Evolutionary conservation across 2,888 invertebrate genomes (phyloP), one percentile per base, ranked within the genome.

Genomic region (Orthonevra nobilis): DNA sequence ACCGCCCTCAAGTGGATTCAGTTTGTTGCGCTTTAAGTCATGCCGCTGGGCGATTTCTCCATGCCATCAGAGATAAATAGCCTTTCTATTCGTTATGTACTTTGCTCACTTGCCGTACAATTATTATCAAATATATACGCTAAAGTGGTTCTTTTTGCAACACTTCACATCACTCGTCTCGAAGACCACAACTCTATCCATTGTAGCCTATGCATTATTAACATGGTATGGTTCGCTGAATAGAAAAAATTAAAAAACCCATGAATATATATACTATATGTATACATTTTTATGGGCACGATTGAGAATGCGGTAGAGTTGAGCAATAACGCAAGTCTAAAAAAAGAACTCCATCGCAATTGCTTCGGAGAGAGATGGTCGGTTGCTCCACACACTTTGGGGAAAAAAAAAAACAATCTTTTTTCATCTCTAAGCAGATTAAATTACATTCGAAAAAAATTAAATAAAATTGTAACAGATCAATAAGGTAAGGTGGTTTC

Each of bases 291-390:
- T 44, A 50, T 34, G 42, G 44, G 10, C 32, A 42, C 40, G 54
- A 74, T 68, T 48, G 38, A 14, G 50, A 60, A 26, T 52, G 48
- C 52, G 23, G 52, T 20, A 46, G 32, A 68, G 74, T 74, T 68
- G 36, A 48, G 69, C 74, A 74, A 74, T 74, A 68, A 63, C 32
- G 64, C 52, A 46, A 64, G 70, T 70, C 70, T 77, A 77, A 66
- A 77, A 77, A 70, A 70, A 77, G 77, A 70, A 72, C 77, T 69
- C 46, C 77, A 70, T n/a, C 61, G 56, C 38, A 58, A 36, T 68
- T 72, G 46, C 56, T 63, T n/a, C 26, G 50, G 58, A 69, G n/a
- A n/a, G n/a, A n/a, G 75, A 69, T 69, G 34, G 34, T 70, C 44
- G 50, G 36, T 52, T 52, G 50, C 44, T 58, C n/a, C n/a, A n/a